Conservation (phyloP, 2,113 vertebrate species). For the Siniperca chuatsi region DNA sequence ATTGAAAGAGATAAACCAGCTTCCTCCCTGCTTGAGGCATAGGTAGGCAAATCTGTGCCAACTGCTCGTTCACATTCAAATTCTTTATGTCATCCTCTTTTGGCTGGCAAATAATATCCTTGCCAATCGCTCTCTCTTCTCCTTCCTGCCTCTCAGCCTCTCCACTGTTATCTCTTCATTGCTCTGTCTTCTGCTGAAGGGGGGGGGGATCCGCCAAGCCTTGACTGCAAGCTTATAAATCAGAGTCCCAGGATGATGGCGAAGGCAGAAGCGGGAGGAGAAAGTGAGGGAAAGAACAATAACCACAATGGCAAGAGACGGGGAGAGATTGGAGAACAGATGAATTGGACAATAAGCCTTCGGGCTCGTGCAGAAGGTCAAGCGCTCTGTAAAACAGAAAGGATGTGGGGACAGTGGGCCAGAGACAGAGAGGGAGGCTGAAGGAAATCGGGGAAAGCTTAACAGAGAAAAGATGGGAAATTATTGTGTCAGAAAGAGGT, state of each 20-base stretch:
- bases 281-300: constrained; percentile 54
- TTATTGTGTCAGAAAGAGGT: constrained; percentile 1
- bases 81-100: constrained; percentile 61
- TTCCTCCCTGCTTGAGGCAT: constrained; percentile 37
- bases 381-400: constrained; percentile 29
- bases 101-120: constrained; percentile 61
- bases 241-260: constrained; percentile 50
- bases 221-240: constrained; percentile 67
- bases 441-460: background rate
- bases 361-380: constrained; percentile 54
- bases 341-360: constrained; percentile 70
- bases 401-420: constrained; percentile 23
- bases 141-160: background rate
- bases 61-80: constrained; percentile 63
- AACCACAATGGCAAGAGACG: constrained; percentile 44
- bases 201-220: constrained; percentile 2
- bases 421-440: constrained; percentile 4
- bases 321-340: constrained; percentile 61
- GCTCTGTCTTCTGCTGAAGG: constrained; percentile 27
- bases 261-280: constrained; percentile 27
- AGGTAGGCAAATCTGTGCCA: constrained; percentile 49
- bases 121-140: background rate
- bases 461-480: constrained; percentile 15
- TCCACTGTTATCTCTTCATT: background rate
- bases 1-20: constrained; percentile 24